Base-by-base conservation (phyloP, 2,113 vertebrate species). In the Tiliqua scincoides region DNA sequence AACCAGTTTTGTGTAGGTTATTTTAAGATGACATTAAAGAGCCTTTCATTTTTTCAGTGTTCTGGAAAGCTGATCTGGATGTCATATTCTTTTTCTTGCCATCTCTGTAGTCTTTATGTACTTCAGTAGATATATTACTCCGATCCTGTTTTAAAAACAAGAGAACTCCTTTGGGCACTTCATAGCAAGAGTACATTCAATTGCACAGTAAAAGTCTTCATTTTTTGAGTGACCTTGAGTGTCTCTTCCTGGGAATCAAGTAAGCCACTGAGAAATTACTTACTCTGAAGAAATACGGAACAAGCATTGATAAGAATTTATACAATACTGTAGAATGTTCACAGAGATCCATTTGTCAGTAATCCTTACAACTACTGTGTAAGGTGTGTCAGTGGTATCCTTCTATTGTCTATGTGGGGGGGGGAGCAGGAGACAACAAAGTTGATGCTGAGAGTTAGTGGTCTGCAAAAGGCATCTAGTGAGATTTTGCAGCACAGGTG, bases 41-140 rank as follows among this genome's bases (percentile, higher is more conserved):
- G 15, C 27, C 25, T 65, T 48, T n/a, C 59, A 57, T 3, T 82
- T 92, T 93, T n/a, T 23, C 85, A 78, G 30, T 48, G 14, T 88
- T 87, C 52, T 82, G 79, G 48, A 83, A 84, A 61, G 54, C n/a
- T 83, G 68, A 78, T 23, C 3, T 87, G 54, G 62, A 25, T 0
- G 0, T 83, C 48, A 35, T 11, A 62, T 91, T 89, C 82, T 63
- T 20, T 82, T 15, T 3, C 20, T 12, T 17, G 10, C 21, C 14
- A 52, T 35, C 1, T 1, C 0, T 65, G 9, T n/a, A 37, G 32
- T 1, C 10, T 2, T 73, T 17, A 81, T 90, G 20, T 7, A 35
- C 1, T 73, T 90, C 17, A 76, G 1, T 71, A 23, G 86, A 6
- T 61, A 43, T 57, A 79, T 71, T 9, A 21, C 43, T 71, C 71